Evolutionary conservation across 2,797 vertebrate genomes (phyloP), one percentile per base, ranked within the genome.

Genomic region (Gambelia wislizenii): DNA sequence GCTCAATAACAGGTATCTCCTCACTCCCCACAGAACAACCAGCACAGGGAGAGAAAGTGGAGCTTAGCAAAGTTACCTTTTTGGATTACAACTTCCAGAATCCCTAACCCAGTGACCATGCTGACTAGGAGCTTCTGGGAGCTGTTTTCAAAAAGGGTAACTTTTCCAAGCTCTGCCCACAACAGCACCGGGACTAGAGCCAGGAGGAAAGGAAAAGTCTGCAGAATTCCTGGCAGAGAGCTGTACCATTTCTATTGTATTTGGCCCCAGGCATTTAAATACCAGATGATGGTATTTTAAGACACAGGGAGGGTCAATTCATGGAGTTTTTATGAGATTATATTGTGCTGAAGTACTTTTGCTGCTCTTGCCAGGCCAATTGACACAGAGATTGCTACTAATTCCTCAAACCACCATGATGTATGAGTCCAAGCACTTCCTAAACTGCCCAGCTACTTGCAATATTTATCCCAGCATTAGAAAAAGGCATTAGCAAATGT

Each of bases 261-360:
- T 85, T 67, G 64, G 70, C 61, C 90, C 88, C 83, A 80, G 44
- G 84, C 85, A 56, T 56, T 47, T 70, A 59, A 87, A 87, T 33
- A 70, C 59, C 89, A 83, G 78, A 83, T 70, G 84, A 49, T 30
- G 80, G 80, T 78, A 87, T 90, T 87, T 89, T 90, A 75, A 90
- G 89, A 76, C 33, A 56, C 44, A 77, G 75, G 79, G 49, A 30
- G 85, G 39, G 85, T 69, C 79, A 36, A 47, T 49, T 70, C 85
- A 33, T 13, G 22, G 80, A 56, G 61, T 70, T 86, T 87, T 77
- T 70, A 83, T 78, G 74, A 70, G 80, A 72, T 87, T 87, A 52
- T 56, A 61, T 67, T 59, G 42, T 20, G 70, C 67, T 33, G 69
- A 27, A 86, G 20, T 54, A 44, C 84, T 69, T 81, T 42, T 67